Percentiles rank a stretch among this genome's conserved stretches.
Evolutionary conservation across 2,888 invertebrate genomes (phyloP).

Genomic region (Lepidocyrtinus sp.): DNA sequence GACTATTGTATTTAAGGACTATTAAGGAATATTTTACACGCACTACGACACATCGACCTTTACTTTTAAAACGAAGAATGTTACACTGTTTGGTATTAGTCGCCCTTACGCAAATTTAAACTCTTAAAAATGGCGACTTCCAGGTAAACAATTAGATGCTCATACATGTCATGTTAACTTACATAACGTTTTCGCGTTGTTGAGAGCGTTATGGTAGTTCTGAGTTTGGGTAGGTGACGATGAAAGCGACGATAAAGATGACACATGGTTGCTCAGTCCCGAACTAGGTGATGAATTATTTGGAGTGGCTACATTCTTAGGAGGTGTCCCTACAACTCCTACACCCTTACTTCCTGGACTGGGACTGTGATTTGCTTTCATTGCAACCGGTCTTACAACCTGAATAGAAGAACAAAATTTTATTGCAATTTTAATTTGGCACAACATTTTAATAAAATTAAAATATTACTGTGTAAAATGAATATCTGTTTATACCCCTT

Average conservation of each 20-base stretch:
- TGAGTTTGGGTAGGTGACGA: conserved; percentile 69
- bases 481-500: conserved; percentile 4
- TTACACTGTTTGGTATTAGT: background rate
- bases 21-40: too few relatives aligned
- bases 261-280: conserved; percentile 73
- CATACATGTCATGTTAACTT: too few relatives aligned
- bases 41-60: background rate
- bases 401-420: conserved; percentile 73
- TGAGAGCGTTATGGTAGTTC: conserved; percentile 69
- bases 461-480: conserved; percentile 27
- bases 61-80: background rate
- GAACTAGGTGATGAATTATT: conserved; percentile 74
- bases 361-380: conserved; percentile 77
- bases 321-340: conserved; percentile 67
- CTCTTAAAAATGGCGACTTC: background rate
- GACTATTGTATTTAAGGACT: conserved; percentile 1
- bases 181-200: conserved; percentile 67
- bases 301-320: conserved; percentile 72
- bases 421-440: background rate
- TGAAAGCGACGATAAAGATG: conserved; percentile 69
- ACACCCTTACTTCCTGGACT: conserved; percentile 65
- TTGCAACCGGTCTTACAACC: conserved; percentile 90
- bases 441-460: conserved; percentile 11
- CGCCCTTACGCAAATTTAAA: background rate
- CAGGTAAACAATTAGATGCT: background rate